These are phyloP conservation scores for Phrynocephalus vlangalii DNA, from an alignment of 2,797 vertebrate genomes.

Conservation along the genomic window DNA sequence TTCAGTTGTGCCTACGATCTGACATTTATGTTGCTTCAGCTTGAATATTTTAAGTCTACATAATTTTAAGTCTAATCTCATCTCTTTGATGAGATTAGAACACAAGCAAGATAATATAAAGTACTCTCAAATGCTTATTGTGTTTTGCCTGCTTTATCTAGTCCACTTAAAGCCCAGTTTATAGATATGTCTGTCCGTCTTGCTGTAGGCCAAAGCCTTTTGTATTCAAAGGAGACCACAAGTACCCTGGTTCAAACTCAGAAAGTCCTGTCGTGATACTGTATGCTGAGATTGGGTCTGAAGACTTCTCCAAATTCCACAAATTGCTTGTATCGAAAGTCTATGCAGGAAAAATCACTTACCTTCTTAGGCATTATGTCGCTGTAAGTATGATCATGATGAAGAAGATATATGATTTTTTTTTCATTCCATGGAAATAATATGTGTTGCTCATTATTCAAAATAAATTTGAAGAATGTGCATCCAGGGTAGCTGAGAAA, in stretches of 20 bases:
- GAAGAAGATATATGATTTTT: background rate
- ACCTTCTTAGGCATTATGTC: conserved; percentile 91
- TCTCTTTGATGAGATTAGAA: background rate
- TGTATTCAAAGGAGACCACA: conserved; percentile 96
- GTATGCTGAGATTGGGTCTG: conserved; percentile 89
- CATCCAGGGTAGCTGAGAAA: background rate
- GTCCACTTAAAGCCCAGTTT: conserved; percentile 2
- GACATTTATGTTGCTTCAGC: background rate
- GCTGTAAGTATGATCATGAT: conserved; percentile 81
- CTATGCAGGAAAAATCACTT: conserved; percentile 84
- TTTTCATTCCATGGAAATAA: background rate
- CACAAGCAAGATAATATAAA: background rate
- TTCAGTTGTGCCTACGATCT: background rate
- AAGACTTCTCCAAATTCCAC: conserved; percentile 87
- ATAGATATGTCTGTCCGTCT: conserved; percentile 37
- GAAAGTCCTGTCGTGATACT: conserved; percentile 89
- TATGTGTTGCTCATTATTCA: background rate
- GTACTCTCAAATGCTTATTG: background rate
- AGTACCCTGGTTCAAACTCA: conserved; percentile 82
- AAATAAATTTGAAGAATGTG: background rate
- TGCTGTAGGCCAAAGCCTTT: conserved; percentile 89
- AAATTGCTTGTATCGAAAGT: conserved; percentile 82
- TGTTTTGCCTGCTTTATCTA: background rate
- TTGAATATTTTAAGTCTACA: background rate
- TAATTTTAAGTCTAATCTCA: too few species aligned